A percentile compares a stretch with the other conserved stretches of the same genome.
phyloP scores from a whole-genome alignment of 2,888 invertebrate species.

The Galerucella calmariensis region DNA sequence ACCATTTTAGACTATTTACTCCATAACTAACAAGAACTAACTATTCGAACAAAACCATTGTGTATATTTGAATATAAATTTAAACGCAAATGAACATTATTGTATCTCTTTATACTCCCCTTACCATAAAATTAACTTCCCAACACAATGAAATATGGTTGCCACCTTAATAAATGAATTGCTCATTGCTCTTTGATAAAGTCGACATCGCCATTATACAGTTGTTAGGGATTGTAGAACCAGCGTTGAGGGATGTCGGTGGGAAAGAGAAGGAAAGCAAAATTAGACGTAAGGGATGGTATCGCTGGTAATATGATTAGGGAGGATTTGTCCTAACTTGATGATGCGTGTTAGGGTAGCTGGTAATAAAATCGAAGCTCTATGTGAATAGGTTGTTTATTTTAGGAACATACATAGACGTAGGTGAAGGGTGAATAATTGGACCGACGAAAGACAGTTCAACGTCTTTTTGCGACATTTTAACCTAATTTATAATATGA shows the following conservation, averaged over 20 bases:
- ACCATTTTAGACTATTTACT: too few species aligned
- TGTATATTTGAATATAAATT: background rate
- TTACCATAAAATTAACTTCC: slow-evolving; percentile 19
- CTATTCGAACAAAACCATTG: too few species aligned
- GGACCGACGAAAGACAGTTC: too few species aligned
- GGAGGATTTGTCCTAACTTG: slow-evolving; percentile 44
- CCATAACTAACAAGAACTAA: too few species aligned
- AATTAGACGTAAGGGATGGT: slow-evolving; percentile 39
- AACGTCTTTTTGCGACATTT: too few species aligned
- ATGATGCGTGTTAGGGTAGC: slow-evolving; percentile 45
- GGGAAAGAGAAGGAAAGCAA: slow-evolving; percentile 38
- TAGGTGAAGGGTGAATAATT: background rate
- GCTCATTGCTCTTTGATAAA: slow-evolving; percentile 38
- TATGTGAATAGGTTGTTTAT: slow-evolving; percentile 23
- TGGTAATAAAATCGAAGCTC: slow-evolving; percentile 43
- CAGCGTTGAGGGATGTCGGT: slow-evolving; percentile 19
- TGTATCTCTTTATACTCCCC: background rate
- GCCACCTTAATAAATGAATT: slow-evolving; percentile 28
- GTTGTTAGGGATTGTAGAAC: slow-evolving; percentile 10
- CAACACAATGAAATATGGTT: slow-evolving; percentile 19
- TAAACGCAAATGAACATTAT: background rate
- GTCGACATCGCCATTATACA: slow-evolving; percentile 32
- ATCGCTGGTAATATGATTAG: slow-evolving; percentile 46
- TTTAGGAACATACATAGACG: slow-evolving; percentile 2
- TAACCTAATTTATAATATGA: too few species aligned